Evolutionary conservation across 2,888 invertebrate species (phyloP), one percentile per base, ranked within the genome.

Genomic region (Chymomyza amoena): DNA sequence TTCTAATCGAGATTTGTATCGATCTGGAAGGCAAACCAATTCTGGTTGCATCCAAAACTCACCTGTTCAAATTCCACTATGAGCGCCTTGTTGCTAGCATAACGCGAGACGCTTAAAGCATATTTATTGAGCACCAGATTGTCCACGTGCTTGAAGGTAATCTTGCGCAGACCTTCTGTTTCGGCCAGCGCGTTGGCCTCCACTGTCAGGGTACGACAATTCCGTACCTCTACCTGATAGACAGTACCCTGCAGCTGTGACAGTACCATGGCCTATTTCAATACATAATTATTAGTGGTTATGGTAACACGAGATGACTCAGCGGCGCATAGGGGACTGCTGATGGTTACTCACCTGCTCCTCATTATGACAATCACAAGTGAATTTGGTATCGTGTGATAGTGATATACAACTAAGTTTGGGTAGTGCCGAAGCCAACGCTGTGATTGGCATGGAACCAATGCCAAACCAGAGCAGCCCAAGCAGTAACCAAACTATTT

Each of bases 191-290:
- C 93, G 82, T 94, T 92, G 0, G 92, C 84, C 57, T 93, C 92
- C 77, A 96, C 93, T 62, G 91, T 92, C 5, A 95, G 93, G 39
- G 92, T 92, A 64, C 93, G 92, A 89, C 97, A 97, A 88, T 95
- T 94, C 72, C 93, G 92, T 71, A 97, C 93, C 76, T 93, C 92
- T 79, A 97, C 94, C 69, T 93, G 93, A 66, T 93, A 93, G 10
- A 90, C 87, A 66, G 87, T 79, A 50, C 91, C 91, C 18, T 76
- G 74, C 16, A 92, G 73, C 54, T 75, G 93, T 59, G 94, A 92
- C 71, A 95, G 89, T 39, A 93, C 92, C 90, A 95, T 92, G 84
- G 93, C 93, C 95, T 95, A 52, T 6, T 13, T 52, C 7, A 7
- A 52, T 52, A 52, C 15, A 13, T 13, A 52, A 52, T 16, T 15